These are phyloP conservation scores for Protonibea diacanthus DNA, from an alignment of 2,797 vertebrate species.

Conservation along the genomic window DNA sequence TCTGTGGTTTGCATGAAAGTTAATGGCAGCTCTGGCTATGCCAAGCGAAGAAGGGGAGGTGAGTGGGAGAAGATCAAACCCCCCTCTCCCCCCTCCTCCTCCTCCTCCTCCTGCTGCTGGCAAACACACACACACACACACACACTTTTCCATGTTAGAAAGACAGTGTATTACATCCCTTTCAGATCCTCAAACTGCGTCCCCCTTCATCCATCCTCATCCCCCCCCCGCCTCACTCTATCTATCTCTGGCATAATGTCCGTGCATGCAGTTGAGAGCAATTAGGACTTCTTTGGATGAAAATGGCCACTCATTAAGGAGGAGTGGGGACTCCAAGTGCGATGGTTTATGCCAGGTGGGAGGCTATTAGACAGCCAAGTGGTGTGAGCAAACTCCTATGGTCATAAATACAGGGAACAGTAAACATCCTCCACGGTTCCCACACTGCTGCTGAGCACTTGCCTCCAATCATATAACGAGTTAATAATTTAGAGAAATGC, in stretches of 20 bases:
- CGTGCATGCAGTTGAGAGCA: constrained; percentile 65
- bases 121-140: constrained; percentile 41
- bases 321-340: constrained; percentile 65
- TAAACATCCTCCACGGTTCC: constrained; percentile 66
- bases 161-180: constrained; percentile 50
- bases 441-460: constrained; percentile 47
- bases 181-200: constrained; percentile 50
- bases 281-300: constrained; percentile 73
- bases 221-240: constrained; percentile 7
- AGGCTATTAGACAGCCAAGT: constrained; percentile 71
- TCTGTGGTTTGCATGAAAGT: constrained; percentile 72
- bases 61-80: constrained; percentile 51
- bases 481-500: constrained; percentile 66
- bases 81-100: neutral
- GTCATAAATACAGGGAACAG: constrained; percentile 70
- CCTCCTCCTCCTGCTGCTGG: constrained; percentile 22
- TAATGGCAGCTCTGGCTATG: constrained; percentile 63
- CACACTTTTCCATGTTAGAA: constrained; percentile 47
- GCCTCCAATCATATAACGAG: constrained; percentile 53
- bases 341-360: constrained; percentile 75
- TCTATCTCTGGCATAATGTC: constrained; percentile 62
- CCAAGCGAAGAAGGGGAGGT: constrained; percentile 53
- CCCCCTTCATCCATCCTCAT: constrained; percentile 38
- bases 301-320: constrained; percentile 77
- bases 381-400: constrained; percentile 71